Percentiles rank a stretch among this genome's conserved stretches.
phyloP scores from a whole-genome alignment of 2,888 invertebrate species.

The Gasteruption jaculator region DNA sequence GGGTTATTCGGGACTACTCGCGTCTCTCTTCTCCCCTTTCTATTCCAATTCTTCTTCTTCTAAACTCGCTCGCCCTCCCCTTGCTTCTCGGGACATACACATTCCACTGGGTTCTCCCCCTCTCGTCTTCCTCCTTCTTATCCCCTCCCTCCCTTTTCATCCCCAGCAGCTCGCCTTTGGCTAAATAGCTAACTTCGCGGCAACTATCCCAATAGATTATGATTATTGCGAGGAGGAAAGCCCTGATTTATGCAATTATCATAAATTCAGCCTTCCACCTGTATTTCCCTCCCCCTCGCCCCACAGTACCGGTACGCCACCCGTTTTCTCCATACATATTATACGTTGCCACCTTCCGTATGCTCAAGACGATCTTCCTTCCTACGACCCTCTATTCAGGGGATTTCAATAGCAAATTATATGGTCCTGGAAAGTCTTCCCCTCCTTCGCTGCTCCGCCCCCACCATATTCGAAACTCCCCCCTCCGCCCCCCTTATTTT shows the following conservation, averaged over 20 bases:
- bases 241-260: slow-evolving; percentile 51
- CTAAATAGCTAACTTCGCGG: slow-evolving; percentile 50
- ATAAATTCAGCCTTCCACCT: slow-evolving; percentile 44
- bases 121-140: slow-evolving; percentile 29
- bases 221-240: slow-evolving; percentile 51
- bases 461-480: too few relatives aligned
- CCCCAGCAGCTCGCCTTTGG: slow-evolving; percentile 40
- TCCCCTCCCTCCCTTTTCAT: slow-evolving; percentile 22
- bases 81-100: too few relatives aligned
- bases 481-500: too few relatives aligned
- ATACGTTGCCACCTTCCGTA: slow-evolving; percentile 44
- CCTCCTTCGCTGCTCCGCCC: too few relatives aligned
- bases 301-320: slow-evolving; percentile 12
- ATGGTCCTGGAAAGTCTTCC: slow-evolving; percentile 32
- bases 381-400: slow-evolving; percentile 38
- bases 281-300: slow-evolving; percentile 7
- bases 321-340: slow-evolving; percentile 11
- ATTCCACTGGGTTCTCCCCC: too few relatives aligned
- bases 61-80: too few relatives aligned
- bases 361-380: slow-evolving; percentile 42
- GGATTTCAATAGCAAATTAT: slow-evolving; percentile 48
- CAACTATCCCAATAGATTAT: slow-evolving; percentile 51
- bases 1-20: too few relatives aligned
- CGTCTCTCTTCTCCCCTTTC: too few relatives aligned
- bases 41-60: too few relatives aligned